Percentiles rank a stretch among this genome's conserved stretches.
Conservation (phyloP, 2,113 vertebrate species). For the Loxodonta africana region DNA sequence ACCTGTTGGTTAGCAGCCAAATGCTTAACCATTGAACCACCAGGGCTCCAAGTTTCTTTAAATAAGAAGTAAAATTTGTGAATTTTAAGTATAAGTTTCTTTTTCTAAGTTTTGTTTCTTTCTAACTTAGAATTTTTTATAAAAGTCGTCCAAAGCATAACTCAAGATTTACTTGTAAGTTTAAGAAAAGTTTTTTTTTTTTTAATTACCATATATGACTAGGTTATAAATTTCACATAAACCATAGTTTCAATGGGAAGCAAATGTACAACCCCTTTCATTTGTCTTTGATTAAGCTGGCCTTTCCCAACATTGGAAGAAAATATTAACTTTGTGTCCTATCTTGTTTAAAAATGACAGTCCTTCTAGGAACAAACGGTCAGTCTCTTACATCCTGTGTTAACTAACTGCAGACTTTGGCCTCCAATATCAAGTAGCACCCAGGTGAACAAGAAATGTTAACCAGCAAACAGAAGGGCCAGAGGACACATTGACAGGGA, state of each 20-base stretch:
- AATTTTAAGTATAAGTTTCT: background rate
- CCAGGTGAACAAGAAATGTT: background rate
- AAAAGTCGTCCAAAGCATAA: background rate
- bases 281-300: background rate
- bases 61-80: background rate
- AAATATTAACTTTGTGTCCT: background rate
- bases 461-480: background rate
- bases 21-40: too few species aligned
- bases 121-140: background rate
- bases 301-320: background rate
- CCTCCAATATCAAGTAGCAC: background rate
- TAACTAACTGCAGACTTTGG: background rate
- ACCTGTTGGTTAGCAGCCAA: too few species aligned
- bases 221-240: background rate
- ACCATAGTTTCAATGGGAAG: background rate
- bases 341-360: background rate
- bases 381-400: background rate
- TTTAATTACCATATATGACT: background rate
- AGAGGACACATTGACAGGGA: background rate
- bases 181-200: background rate
- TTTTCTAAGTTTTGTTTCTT: background rate
- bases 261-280: background rate
- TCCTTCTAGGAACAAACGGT: background rate
- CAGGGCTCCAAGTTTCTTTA: background rate
- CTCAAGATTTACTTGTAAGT: background rate